Percentiles rank a stretch among this genome's conserved stretches.
These are phyloP conservation scores for Nothoprocta pentlandii DNA, from an alignment of 2,113 vertebrate species.

Conservation along the genomic window DNA sequence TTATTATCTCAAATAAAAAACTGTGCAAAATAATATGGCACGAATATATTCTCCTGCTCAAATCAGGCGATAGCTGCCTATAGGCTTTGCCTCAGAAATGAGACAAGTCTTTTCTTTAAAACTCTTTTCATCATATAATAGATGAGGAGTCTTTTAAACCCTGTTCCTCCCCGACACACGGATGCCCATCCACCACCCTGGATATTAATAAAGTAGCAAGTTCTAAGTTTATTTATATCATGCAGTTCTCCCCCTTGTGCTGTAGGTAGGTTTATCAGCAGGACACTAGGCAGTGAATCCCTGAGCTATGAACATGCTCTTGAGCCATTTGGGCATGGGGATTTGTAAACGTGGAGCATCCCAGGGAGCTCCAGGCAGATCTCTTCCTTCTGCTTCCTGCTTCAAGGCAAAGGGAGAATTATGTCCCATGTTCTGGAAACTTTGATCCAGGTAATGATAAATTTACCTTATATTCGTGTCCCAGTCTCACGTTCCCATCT, in stretches of 20 bases:
- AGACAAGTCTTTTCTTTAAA: background rate
- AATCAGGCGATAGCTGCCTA: background rate
- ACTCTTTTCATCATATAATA: background rate
- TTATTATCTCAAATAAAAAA: constrained; percentile 24
- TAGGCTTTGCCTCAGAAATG: background rate
- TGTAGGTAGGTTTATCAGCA: background rate
- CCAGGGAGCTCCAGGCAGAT: background rate
- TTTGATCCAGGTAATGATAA: background rate
- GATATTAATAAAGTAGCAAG: background rate
- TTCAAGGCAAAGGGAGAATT: background rate
- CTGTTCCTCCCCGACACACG: background rate
- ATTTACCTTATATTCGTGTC: background rate
- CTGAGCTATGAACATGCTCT: background rate
- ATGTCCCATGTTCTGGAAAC: too few species aligned
- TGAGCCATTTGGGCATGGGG: background rate
- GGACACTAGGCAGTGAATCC: background rate
- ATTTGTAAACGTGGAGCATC: background rate
- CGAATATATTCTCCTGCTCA: background rate
- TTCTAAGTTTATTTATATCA: background rate
- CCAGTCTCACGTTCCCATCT: background rate
- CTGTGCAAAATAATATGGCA: background rate
- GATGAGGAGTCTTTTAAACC: background rate
- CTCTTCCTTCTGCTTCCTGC: background rate
- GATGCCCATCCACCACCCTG: background rate
- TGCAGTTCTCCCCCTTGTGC: background rate